Evolutionary conservation across 2,888 invertebrate species (phyloP).

Genomic region (Scaptomyza polygonia): DNA sequence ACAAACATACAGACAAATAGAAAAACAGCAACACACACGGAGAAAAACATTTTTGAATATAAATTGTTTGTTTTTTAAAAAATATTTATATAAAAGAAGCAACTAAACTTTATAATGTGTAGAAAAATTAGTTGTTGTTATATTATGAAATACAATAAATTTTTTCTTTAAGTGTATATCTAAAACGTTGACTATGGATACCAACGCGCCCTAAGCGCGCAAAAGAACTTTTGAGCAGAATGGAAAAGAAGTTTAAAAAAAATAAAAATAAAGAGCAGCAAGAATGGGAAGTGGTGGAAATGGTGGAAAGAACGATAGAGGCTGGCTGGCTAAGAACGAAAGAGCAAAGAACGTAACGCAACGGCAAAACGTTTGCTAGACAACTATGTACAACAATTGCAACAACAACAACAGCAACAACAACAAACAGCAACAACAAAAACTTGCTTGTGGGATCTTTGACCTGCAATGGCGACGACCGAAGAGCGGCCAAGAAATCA

Average conservation of each 20-base stretch:
- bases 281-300: conserved; percentile 67
- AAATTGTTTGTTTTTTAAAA: no score
- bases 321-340: conserved; percentile 46
- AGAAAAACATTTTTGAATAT: not conserved
- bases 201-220: conserved; percentile 64
- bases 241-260: conserved; percentile 29
- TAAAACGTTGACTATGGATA: conserved; percentile 54
- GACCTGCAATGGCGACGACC: conserved; percentile 82
- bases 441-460: conserved; percentile 82
- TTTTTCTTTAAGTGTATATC: conserved; percentile 18
- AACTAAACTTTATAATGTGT: no score
- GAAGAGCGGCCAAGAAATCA: conserved; percentile 57
- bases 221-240: conserved; percentile 55
- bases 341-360: conserved; percentile 12
- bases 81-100: no score
- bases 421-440: conserved; percentile 19
- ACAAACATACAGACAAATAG: conserved; percentile 37
- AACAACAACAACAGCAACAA: not conserved
- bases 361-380: conserved; percentile 68
- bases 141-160: no score
- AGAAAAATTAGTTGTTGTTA: no score
- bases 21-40: conserved; percentile 12
- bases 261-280: conserved; percentile 19
- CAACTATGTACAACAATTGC: conserved; percentile 27
- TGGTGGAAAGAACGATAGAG: conserved; percentile 60